A percentile compares a stretch with the other conserved stretches of the same genome.
Conservation (phyloP, 2,888 invertebrate genomes). For the Theodoxus fluviatilis region DNA sequence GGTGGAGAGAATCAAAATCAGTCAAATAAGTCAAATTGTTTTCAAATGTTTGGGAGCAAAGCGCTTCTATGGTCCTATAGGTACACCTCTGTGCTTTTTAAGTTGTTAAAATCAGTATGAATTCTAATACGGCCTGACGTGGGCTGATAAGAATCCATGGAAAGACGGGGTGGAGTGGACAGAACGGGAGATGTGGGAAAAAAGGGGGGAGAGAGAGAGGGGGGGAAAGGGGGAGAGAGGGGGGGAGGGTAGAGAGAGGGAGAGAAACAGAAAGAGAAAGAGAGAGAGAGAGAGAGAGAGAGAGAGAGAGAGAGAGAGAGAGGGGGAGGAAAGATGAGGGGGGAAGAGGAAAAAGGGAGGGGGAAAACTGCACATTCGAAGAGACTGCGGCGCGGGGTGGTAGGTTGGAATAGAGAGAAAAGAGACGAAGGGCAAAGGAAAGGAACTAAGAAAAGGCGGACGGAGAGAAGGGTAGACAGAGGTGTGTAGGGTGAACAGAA, state of each 20-base stretch:
- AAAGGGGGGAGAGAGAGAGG: background rate
- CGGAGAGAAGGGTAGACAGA: no score
- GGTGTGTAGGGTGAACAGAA: no score
- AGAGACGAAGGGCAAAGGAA: no score
- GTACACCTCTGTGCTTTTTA: no score
- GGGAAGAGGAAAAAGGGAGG: slow-evolving; percentile 1
- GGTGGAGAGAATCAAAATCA: no score
- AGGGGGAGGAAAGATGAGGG: background rate
- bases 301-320: background rate
- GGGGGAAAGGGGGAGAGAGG: slow-evolving; percentile 3
- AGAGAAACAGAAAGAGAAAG: background rate
- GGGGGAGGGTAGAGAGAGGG: background rate
- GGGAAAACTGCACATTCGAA: background rate
- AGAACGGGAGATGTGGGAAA: background rate
- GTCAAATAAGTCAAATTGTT: no score
- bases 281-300: background rate
- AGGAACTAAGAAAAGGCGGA: no score
- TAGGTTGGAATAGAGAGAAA: no score
- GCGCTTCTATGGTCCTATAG: no score
- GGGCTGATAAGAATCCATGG: background rate
- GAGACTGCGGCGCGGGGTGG: no score
- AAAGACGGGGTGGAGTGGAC: background rate
- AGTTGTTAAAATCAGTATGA: background rate
- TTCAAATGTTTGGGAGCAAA: no score
- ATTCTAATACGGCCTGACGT: background rate